phyloP scores from a whole-genome alignment of 2,888 invertebrate genomes.

The Scrobipalpa atriplicella region DNA sequence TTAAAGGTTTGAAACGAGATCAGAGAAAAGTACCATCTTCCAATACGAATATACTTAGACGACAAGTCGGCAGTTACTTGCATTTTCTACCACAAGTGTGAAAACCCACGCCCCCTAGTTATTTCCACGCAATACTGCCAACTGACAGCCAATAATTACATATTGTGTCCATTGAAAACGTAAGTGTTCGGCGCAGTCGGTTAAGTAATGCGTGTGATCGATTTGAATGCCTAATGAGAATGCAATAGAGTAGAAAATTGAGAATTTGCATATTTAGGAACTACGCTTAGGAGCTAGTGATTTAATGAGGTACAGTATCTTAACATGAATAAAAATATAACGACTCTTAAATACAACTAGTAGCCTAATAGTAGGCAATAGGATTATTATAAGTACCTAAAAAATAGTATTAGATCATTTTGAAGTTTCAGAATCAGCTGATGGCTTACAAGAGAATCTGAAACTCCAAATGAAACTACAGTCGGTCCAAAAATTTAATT shows the following conservation, averaged over 20 bases:
- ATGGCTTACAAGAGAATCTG: no score
- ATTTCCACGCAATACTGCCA: conserved; percentile 4
- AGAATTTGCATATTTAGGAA: neutral
- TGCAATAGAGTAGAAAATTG: neutral
- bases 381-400: no score
- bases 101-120: conserved; percentile 10
- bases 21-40: neutral
- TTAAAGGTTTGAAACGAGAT: no score
- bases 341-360: no score
- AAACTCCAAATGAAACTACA: no score
- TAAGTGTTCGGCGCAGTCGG: neutral
- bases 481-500: no score
- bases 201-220: neutral
- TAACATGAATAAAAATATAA: no score
- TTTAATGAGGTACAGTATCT: no score
- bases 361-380: no score
- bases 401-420: no score
- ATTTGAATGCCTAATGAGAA: neutral
- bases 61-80: neutral
- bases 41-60: neutral
- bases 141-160: neutral
- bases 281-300: no score
- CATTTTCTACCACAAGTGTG: conserved; percentile 8
- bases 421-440: no score
- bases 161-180: neutral